Evolutionary conservation across 2,888 invertebrate species (phyloP).

Genomic region (Acronicta alni): DNA sequence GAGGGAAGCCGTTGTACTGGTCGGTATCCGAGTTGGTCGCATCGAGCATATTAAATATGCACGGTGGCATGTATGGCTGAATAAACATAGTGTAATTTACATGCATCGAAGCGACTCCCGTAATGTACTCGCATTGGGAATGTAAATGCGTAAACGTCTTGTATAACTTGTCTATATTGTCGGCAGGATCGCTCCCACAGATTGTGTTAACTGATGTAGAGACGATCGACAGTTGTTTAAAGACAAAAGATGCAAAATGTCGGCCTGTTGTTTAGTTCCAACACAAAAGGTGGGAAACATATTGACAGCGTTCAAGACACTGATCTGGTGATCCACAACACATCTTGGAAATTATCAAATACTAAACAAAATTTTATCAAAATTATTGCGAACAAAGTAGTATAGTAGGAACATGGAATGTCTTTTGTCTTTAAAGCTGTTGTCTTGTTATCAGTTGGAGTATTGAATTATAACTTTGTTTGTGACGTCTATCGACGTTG

Average conservation of each 20-base stretch:
- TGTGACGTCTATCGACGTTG: conserved; percentile 55
- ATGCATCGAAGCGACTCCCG: conserved; percentile 86
- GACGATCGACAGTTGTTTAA: conserved; percentile 45
- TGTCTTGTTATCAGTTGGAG: conserved; percentile 60
- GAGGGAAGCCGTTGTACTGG: conserved; percentile 47
- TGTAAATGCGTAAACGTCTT: conserved; percentile 80
- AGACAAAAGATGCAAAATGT: conserved; percentile 41
- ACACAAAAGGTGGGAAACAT: conserved; percentile 27
- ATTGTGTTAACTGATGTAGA: conserved; percentile 53
- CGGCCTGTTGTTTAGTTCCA: conserved; percentile 20
- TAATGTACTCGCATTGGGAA: conserved; percentile 85
- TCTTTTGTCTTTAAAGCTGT: conserved; percentile 58
- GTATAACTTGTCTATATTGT: conserved; percentile 68
- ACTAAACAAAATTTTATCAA: conserved; percentile 8
- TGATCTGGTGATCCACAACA: background rate
- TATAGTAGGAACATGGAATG: background rate
- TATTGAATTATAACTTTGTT: conserved; percentile 70
- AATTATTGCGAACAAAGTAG: conserved; percentile 2
- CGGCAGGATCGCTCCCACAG: conserved; percentile 55
- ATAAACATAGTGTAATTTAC: conserved; percentile 87
- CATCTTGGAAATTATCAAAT: background rate
- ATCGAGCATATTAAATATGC: conserved; percentile 80
- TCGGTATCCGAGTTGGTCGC: conserved; percentile 61
- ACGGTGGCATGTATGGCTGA: conserved; percentile 83
- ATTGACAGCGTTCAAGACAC: conserved; percentile 10